phyloP scores from a whole-genome alignment of 2,113 vertebrate species.

The Hucho hucho region DNA sequence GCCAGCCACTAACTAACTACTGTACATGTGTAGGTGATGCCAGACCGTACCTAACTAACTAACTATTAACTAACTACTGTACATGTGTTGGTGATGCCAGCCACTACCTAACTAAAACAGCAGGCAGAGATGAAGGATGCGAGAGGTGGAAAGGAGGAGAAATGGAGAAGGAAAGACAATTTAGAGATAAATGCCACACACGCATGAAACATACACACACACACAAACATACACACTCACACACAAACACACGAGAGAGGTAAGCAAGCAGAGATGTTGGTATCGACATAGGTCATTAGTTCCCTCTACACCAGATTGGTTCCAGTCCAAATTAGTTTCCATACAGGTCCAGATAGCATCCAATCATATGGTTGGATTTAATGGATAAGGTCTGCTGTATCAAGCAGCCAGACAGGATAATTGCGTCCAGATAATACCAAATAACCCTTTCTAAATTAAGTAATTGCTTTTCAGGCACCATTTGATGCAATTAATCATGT shows the following conservation, averaged over 20 bases:
- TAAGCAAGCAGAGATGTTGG: not conserved
- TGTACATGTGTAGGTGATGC: no score
- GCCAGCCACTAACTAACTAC: not conserved
- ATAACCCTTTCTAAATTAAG: not conserved
- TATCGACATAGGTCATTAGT: not conserved
- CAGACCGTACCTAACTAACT: no score
- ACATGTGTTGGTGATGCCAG: not conserved
- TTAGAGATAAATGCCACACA: not conserved
- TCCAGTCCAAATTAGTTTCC: not conserved
- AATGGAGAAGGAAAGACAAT: not conserved
- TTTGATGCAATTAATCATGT: not conserved
- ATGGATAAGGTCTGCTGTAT: not conserved
- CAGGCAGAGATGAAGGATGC: not conserved
- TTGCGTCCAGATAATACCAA: not conserved
- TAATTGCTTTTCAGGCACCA: not conserved
- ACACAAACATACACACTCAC: no score
- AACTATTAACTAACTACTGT: not conserved
- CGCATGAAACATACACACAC: no score
- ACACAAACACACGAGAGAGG: no score
- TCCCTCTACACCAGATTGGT: not conserved
- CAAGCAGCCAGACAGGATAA: not conserved
- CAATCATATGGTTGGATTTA: not conserved
- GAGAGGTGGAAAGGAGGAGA: not conserved
- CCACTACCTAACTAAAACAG: not conserved
- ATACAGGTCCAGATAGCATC: slow-evolving; percentile 3